Evolutionary conservation across 2,888 invertebrate species (phyloP).

Genomic region (Phortica okadai): DNA sequence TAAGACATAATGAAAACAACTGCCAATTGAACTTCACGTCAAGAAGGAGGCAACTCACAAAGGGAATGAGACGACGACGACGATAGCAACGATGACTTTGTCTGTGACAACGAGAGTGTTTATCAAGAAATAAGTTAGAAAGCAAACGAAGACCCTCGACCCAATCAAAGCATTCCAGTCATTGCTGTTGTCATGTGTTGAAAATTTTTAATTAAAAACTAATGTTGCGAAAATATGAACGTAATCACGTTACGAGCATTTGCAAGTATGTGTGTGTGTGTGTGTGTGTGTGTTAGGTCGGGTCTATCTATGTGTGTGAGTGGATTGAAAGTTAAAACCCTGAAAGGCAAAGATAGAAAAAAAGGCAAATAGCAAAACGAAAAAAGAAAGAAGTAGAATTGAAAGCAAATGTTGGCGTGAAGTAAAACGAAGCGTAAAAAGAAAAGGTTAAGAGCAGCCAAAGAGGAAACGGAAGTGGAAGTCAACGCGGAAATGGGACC

Average conservation of each 20-base stretch:
- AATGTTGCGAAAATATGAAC: conserved; percentile 72
- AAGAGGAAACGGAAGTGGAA: conserved; percentile 18
- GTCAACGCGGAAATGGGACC: conserved; percentile 18
- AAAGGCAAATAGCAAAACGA: background rate
- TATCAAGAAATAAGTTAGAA: conserved; percentile 3
- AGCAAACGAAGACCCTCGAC: too few species aligned
- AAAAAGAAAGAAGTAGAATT: background rate
- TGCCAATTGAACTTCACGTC: conserved; percentile 6
- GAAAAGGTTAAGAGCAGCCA: conserved; percentile 14
- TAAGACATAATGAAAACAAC: conserved; percentile 35
- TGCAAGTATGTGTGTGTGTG: conserved; percentile 17
- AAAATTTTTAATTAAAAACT: conserved; percentile 73
- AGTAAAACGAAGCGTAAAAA: conserved; percentile 31
- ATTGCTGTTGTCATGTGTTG: conserved; percentile 46
- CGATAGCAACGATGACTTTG: too few species aligned
- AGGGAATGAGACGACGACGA: background rate
- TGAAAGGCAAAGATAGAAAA: conserved; percentile 10
- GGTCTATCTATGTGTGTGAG: background rate
- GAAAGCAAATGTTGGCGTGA: background rate
- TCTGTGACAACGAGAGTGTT: conserved; percentile 15
- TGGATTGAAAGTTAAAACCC: conserved; percentile 10
- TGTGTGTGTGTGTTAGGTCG: background rate
- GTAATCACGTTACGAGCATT: conserved; percentile 41
- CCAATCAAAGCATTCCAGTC: background rate
- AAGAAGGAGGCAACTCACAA: background rate